Evolutionary conservation across 2,888 invertebrate species (phyloP), one percentile per base, ranked within the genome.

Genomic region (Megalurothrips usitatus): DNA sequence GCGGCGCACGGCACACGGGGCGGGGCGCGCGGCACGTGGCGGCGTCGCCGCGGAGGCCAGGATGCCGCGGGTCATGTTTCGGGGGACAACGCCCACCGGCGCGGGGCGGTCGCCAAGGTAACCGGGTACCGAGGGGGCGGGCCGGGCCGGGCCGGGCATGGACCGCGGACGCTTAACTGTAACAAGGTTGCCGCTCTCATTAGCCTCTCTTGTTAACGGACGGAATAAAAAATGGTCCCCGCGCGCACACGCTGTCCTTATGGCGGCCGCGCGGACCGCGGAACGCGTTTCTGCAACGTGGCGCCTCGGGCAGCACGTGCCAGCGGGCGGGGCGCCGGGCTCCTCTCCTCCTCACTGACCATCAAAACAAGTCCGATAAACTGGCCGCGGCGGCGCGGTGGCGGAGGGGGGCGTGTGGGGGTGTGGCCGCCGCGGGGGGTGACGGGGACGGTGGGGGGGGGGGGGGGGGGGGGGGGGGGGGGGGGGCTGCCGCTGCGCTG

Each of bases 381-480:
- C 58, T 14, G 19, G 11, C 48, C 58, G 12, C 47, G n/a, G 34
- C 79, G 79, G 52, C 34, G 78, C 79, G 82, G 80, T 23, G 81
- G 78, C 23, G 82, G 80, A 34, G 80, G 52, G 63, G 58, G 58
- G 58, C 23, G 79, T 14, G 19, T 58, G 23, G n/a, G 78, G 47
- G 43, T 23, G 82, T 52, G 79, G 79, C 58, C 52, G 81, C 43
- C 79, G 58, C 63, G 75, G 52, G 26, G 78, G 47, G 48, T 79
- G 78, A n/a, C 79, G 75, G 26, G 43, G 8, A 26, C 28, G 79
- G 68, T n/a, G n/a, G 43, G 26, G 81, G 47, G 34, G 12, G 19
- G 34, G n/a, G 26, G 78, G 78, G 6, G 17, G 14, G 52, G 6
- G 58, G 58, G 4, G 11, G 6, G 58, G 10, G 58, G 58, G 6